These are phyloP conservation scores for Nautilus pompilius DNA, from an alignment of 1,140 invertebrate species.

Conservation along the genomic window DNA sequence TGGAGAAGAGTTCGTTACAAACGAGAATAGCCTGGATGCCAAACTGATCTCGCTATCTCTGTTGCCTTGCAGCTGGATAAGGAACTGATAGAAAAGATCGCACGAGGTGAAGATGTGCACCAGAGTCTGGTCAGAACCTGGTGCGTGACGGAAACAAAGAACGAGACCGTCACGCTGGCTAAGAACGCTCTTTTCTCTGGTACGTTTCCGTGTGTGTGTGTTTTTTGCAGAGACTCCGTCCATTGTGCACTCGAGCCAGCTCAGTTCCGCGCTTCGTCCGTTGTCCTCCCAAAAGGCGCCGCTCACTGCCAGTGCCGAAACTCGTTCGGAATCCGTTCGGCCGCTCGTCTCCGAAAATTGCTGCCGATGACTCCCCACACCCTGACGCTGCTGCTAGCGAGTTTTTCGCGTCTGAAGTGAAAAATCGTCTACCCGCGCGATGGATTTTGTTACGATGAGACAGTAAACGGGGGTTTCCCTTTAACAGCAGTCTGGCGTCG, in stretches of 20 bases:
- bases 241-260: background rate
- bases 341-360: background rate
- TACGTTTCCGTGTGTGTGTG: background rate
- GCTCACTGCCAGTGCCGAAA: background rate
- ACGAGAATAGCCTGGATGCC: too few relatives aligned
- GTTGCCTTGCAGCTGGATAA: slow-evolving; percentile 54
- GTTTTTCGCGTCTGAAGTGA: too few relatives aligned
- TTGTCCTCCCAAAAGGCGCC: background rate
- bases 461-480: too few relatives aligned
- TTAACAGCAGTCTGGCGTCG: too few relatives aligned
- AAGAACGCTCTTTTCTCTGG: background rate
- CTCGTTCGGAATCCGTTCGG: background rate
- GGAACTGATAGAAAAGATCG: slow-evolving; percentile 51
- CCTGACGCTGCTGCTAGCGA: too few relatives aligned
- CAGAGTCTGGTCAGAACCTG: slow-evolving; percentile 28
- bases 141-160: background rate
- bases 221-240: background rate
- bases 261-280: background rate
- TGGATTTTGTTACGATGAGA: too few relatives aligned
- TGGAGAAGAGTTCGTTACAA: too few relatives aligned
- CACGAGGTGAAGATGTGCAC: slow-evolving; percentile 26
- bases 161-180: background rate
- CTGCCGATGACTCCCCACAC: background rate
- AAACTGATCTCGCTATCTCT: too few relatives aligned
- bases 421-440: too few relatives aligned